Evolutionary conservation across 2,888 invertebrate genomes (phyloP).

Genomic region (Azorinus chamasolen): DNA sequence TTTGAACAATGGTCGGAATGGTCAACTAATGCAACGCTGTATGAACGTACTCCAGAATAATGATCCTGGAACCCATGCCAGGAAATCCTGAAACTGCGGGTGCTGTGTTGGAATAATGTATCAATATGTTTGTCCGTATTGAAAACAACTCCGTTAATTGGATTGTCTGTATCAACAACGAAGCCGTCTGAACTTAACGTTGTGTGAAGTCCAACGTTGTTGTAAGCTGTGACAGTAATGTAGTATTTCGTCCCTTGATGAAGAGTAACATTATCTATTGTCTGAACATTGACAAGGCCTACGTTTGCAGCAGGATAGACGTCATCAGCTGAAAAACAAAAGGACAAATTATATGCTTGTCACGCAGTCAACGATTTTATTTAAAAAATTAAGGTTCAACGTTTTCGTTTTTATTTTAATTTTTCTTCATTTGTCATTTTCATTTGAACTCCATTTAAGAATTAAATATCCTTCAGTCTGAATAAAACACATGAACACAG

Average conservation of each 20-base stretch:
- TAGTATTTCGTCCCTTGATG: constrained; percentile 58
- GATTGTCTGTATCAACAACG: constrained; percentile 47
- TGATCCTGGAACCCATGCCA: constrained; percentile 62
- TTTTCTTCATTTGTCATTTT: no score
- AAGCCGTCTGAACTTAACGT: constrained; percentile 60
- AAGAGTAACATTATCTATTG: constrained; percentile 34
- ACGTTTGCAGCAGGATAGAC: constrained; percentile 20
- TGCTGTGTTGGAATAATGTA: constrained; percentile 14
- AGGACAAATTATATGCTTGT: no score
- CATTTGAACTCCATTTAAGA: no score
- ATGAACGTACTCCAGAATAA: constrained; percentile 49
- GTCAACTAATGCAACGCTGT: constrained; percentile 40
- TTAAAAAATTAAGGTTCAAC: no score
- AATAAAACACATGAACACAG: no score
- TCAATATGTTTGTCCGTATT: constrained; percentile 43
- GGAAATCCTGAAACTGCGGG: constrained; percentile 22
- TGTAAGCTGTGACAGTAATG: constrained; percentile 58
- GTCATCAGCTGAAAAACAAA: constrained; percentile 53
- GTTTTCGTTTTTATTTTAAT: no score
- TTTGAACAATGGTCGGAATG: neutral
- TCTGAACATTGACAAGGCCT: constrained; percentile 27
- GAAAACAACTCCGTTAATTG: constrained; percentile 53
- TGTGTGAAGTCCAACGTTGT: constrained; percentile 59
- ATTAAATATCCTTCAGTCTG: no score
- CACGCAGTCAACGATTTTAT: no score